Percentiles rank a stretch among this genome's conserved stretches.
Evolutionary conservation across 1,140 invertebrate species (phyloP).

Genomic region (Drosophila lini): DNA sequence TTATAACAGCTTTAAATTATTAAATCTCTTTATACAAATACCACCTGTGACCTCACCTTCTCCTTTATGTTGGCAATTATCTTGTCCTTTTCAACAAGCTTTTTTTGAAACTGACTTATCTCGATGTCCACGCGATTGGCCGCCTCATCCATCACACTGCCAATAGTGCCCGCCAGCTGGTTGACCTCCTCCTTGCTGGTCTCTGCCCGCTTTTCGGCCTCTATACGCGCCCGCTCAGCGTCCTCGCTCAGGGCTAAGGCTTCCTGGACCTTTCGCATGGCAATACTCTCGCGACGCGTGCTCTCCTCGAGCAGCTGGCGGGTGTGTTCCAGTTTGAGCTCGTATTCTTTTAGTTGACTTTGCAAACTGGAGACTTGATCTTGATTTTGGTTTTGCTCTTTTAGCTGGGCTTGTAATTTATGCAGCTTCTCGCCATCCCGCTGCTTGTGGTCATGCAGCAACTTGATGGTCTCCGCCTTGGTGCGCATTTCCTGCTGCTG

Average conservation of each 20-base stretch:
- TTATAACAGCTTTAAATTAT: neutral
- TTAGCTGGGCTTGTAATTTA: constrained; percentile 39
- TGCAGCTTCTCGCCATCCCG: constrained; percentile 33
- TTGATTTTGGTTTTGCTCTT: constrained; percentile 7
- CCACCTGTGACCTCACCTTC: constrained; percentile 47
- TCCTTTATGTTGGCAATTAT: constrained; percentile 77
- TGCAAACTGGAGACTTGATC: constrained; percentile 29
- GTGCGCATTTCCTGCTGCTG: constrained; percentile 59
- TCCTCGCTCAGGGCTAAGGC: constrained; percentile 85
- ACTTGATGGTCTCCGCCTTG: constrained; percentile 59
- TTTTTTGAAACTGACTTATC: constrained; percentile 85
- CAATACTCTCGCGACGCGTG: constrained; percentile 42
- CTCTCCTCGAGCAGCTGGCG: constrained; percentile 39
- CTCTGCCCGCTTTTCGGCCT: constrained; percentile 68
- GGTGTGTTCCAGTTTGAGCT: constrained; percentile 40
- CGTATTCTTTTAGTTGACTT: constrained; percentile 52
- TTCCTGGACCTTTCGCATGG: constrained; percentile 83
- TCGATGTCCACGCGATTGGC: constrained; percentile 87
- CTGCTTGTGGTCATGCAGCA: constrained; percentile 61
- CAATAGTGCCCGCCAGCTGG: constrained; percentile 64
- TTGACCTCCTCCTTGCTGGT: constrained; percentile 65
- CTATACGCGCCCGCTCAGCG: constrained; percentile 85
- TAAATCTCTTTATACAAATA: neutral
- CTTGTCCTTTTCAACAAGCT: constrained; percentile 86
- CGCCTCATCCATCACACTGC: constrained; percentile 86